Evolutionary conservation across 1,140 invertebrate genomes (phyloP).

Genomic region (Meloidogyne floridensis): DNA sequence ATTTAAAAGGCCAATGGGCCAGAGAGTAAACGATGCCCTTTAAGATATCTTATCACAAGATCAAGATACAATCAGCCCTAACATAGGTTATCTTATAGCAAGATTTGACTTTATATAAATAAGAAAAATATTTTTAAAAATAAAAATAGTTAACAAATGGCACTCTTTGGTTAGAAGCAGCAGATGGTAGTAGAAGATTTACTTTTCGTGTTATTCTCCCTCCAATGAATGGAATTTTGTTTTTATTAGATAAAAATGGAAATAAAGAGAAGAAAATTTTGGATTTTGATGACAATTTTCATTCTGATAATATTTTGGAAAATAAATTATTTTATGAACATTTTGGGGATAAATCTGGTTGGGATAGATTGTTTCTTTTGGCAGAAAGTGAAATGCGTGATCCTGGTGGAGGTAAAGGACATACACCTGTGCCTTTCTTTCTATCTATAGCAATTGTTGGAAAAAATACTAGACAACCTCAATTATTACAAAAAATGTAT

Average conservation of each 20-base stretch:
- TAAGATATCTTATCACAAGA: too few species aligned
- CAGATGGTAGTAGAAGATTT: conserved; percentile 57
- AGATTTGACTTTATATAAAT: not conserved
- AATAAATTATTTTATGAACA: conserved; percentile 58
- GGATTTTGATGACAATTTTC: conserved; percentile 51
- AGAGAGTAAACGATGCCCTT: too few species aligned
- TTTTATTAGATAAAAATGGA: conserved; percentile 28
- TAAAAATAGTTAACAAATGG: conserved; percentile 57
- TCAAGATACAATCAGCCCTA: too few species aligned
- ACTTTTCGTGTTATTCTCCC: conserved; percentile 52
- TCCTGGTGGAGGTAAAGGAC: conserved; percentile 32
- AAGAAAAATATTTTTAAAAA: not conserved
- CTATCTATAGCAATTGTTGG: conserved; percentile 53
- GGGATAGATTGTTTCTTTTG: conserved; percentile 47
- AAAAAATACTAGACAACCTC: conserved; percentile 57
- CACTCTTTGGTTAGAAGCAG: conserved; percentile 58
- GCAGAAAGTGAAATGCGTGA: conserved; percentile 51
- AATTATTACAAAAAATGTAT: conserved; percentile 39
- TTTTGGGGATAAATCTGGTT: conserved; percentile 51
- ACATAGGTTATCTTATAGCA: too few species aligned
- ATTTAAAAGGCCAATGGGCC: too few species aligned
- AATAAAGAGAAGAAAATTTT: conserved; percentile 35
- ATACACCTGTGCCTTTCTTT: conserved; percentile 58
- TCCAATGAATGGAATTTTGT: conserved; percentile 55
- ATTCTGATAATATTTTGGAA: conserved; percentile 53